Conservation (phyloP, 2,888 invertebrate genomes). For the Cancer borealis region DNA sequence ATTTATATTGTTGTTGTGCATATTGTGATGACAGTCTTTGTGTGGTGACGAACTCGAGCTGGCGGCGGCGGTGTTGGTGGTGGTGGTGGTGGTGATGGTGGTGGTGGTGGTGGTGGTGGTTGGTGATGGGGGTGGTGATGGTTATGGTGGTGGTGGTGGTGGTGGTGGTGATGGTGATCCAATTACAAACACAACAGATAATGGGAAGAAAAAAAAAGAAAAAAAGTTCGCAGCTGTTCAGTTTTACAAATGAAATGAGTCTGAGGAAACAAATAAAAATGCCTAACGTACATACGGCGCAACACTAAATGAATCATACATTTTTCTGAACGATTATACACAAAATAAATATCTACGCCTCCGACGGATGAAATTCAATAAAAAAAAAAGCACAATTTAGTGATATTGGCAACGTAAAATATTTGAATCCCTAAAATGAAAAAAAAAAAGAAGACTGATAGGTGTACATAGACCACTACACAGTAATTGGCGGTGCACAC, state of each 20-base stretch:
- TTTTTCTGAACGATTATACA: neutral
- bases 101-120: neutral
- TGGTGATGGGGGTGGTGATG: neutral
- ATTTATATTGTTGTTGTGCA: neutral
- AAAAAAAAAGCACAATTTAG: neutral
- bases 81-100: neutral
- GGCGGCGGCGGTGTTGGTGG: neutral
- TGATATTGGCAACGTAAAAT: neutral
- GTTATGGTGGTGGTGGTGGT: neutral
- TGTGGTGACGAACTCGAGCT: neutral
- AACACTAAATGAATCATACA: neutral
- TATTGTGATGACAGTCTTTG: neutral
- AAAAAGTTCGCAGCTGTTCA: neutral
- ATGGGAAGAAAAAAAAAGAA: neutral
- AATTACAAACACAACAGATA: neutral
- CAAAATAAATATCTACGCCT: neutral
- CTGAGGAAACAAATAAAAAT: neutral
- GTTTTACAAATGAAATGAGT: neutral
- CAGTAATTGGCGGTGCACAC: neutral
- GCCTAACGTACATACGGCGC: neutral
- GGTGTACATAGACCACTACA: slow-evolving; percentile 8
- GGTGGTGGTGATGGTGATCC: neutral
- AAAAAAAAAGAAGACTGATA: neutral
- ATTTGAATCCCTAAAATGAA: slow-evolving; percentile 9
- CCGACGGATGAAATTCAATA: neutral